A percentile compares a stretch with the other conserved stretches of the same genome.
These are phyloP conservation scores for Electrona antarctica DNA, from an alignment of 2,113 vertebrate species.

Conservation along the genomic window DNA sequence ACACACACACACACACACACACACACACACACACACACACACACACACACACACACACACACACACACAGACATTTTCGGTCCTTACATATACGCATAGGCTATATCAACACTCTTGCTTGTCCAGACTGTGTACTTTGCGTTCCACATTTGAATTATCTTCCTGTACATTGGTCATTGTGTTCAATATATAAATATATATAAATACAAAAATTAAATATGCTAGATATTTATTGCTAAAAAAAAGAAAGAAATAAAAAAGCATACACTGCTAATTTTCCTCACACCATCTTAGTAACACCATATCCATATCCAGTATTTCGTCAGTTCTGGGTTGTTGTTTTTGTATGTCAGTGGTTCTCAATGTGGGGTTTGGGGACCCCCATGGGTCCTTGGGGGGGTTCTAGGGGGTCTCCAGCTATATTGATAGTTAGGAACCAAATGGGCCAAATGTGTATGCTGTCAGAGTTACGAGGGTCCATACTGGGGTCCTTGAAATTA, in stretches of 20 bases:
- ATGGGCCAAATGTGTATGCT: too few species aligned
- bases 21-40: conserved; percentile 24
- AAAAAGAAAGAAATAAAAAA: conserved; percentile 34
- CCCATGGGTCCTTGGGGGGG: too few species aligned
- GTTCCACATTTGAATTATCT: conserved; percentile 48
- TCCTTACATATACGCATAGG: conserved; percentile 27
- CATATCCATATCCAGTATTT: conserved; percentile 42
- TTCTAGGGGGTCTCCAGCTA: too few species aligned
- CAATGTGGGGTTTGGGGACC: too few species aligned
- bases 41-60: conserved; percentile 28
- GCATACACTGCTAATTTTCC: conserved; percentile 49
- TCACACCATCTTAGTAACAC: conserved; percentile 49
- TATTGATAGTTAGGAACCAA: too few species aligned
- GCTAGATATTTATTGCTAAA: conserved; percentile 77
- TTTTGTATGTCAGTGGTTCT: too few species aligned
- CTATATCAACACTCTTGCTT: conserved; percentile 22
- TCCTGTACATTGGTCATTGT: conserved; percentile 73
- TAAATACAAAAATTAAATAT: conserved; percentile 19
- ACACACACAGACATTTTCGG: conserved; percentile 8
- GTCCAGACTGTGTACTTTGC: conserved; percentile 28
- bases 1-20: conserved; percentile 29
- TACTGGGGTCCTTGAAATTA: too few species aligned
- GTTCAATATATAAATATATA: conserved; percentile 58
- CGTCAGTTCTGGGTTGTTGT: conserved; percentile 32
- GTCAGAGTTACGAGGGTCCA: too few species aligned